Evolutionary conservation across 2,888 invertebrate genomes (phyloP).

Genomic region (Perizoma affinitatum): DNA sequence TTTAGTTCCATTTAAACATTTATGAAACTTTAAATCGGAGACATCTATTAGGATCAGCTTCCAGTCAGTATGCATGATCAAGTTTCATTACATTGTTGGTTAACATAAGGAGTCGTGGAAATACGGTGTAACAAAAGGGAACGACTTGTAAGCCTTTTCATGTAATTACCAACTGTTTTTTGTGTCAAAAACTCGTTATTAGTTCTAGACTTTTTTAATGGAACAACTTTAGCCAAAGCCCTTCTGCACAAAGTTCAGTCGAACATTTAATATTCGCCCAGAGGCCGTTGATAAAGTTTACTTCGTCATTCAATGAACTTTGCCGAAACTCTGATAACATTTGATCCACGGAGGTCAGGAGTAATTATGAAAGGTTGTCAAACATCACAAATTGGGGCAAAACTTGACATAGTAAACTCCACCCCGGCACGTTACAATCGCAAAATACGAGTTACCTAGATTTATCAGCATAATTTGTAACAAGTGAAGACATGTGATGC

Average conservation of each 20-base stretch:
- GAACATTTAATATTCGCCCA: slow-evolving; percentile 35
- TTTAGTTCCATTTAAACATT: too few relatives aligned
- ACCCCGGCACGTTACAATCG: slow-evolving; percentile 21
- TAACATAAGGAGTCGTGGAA: background rate
- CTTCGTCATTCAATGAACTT: slow-evolving; percentile 36
- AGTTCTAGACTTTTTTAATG: slow-evolving; percentile 24
- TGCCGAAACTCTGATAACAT: slow-evolving; percentile 35
- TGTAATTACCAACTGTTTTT: slow-evolving; percentile 9
- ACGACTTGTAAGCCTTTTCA: slow-evolving; percentile 3
- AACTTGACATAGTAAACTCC: slow-evolving; percentile 35
- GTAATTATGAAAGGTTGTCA: slow-evolving; percentile 36
- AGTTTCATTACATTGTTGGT: background rate
- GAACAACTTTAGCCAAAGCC: slow-evolving; percentile 35
- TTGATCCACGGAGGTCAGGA: slow-evolving; percentile 33
- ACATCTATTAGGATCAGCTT: background rate
- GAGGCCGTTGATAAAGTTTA: slow-evolving; percentile 34
- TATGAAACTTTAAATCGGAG: too few relatives aligned
- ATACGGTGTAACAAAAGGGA: background rate
- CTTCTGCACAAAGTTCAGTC: slow-evolving; percentile 34
- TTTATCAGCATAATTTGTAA: too few relatives aligned
- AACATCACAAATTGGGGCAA: slow-evolving; percentile 32
- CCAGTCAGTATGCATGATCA: background rate
- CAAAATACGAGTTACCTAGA: slow-evolving; percentile 14
- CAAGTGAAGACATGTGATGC: too few relatives aligned
- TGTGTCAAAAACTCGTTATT: slow-evolving; percentile 12